phyloP scores from a whole-genome alignment of 2,888 invertebrate species.

The Perdita meconis region DNA sequence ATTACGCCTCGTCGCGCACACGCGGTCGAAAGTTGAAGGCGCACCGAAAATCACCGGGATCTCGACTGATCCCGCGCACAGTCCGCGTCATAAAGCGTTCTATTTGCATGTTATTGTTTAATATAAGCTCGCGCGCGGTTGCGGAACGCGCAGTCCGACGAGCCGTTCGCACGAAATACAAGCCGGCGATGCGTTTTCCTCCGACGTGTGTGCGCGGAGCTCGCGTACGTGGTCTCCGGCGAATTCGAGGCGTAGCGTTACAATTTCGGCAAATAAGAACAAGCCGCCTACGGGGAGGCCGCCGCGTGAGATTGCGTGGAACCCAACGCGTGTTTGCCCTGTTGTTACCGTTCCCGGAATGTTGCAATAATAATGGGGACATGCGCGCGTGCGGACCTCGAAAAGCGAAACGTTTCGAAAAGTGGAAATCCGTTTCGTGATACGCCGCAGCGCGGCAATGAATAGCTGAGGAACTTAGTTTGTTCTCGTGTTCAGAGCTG shows the following conservation, averaged over 20 bases:
- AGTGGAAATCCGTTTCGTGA: background rate
- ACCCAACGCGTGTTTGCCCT: conserved; percentile 3
- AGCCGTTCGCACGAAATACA: conserved; percentile 5
- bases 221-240: conserved; percentile 41
- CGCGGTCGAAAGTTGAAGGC: background rate
- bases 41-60: conserved; percentile 25
- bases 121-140: conserved; percentile 78
- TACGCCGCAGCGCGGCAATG: background rate
- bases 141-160: conserved; percentile 23
- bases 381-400: conserved; percentile 5
- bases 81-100: conserved; percentile 68
- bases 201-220: conserved; percentile 29
- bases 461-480: conserved; percentile 6
- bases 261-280: conserved; percentile 63
- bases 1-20: conserved; percentile 15
- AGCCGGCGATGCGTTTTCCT: conserved; percentile 47
- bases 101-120: conserved; percentile 82
- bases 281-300: conserved; percentile 17
- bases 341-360: conserved; percentile 6
- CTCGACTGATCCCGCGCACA: conserved; percentile 7
- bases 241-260: conserved; percentile 41
- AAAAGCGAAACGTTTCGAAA: conserved; percentile 12
- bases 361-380: conserved; percentile 11
- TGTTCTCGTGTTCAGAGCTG: too few relatives aligned
- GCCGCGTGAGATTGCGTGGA: background rate